Evolutionary conservation across 2,113 vertebrate species (phyloP).

Genomic region (Sinocyclocheilus anshuiensis): DNA sequence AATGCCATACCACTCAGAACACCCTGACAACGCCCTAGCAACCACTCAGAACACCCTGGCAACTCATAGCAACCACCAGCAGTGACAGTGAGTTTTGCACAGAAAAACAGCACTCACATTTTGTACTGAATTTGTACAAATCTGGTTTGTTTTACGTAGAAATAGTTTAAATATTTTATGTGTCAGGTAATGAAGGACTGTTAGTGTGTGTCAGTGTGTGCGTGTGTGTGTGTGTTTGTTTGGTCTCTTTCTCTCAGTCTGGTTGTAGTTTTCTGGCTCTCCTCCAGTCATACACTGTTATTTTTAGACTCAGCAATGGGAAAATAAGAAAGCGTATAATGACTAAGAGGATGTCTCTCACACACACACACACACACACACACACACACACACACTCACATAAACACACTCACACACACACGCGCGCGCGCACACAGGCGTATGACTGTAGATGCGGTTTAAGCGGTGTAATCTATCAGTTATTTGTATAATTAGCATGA

Average conservation of each 20-base stretch:
- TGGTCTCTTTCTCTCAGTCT: background rate
- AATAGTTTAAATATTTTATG: background rate
- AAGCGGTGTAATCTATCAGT: background rate
- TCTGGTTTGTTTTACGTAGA: background rate
- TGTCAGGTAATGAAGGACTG: background rate
- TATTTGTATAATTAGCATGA: background rate
- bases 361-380: background rate
- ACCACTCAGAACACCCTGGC: background rate
- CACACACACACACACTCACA: too few relatives aligned
- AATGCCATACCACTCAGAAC: background rate
- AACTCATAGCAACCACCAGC: background rate
- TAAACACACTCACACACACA: too few relatives aligned
- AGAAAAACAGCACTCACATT: background rate
- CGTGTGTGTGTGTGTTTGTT: background rate
- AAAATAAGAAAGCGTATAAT: slow-evolving; percentile 57
- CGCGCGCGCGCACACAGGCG: background rate
- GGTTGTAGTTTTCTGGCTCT: slow-evolving; percentile 10
- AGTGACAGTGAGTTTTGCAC: background rate
- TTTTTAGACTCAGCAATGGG: slow-evolving; percentile 67
- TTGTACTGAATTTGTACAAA: background rate
- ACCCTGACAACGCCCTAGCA: background rate
- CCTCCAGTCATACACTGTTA: slow-evolving; percentile 61
- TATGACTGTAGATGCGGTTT: background rate
- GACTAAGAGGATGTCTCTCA: background rate
- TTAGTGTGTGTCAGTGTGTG: background rate